phyloP scores from a whole-genome alignment of 1,140 invertebrate genomes.

The Mamestra configurata region DNA sequence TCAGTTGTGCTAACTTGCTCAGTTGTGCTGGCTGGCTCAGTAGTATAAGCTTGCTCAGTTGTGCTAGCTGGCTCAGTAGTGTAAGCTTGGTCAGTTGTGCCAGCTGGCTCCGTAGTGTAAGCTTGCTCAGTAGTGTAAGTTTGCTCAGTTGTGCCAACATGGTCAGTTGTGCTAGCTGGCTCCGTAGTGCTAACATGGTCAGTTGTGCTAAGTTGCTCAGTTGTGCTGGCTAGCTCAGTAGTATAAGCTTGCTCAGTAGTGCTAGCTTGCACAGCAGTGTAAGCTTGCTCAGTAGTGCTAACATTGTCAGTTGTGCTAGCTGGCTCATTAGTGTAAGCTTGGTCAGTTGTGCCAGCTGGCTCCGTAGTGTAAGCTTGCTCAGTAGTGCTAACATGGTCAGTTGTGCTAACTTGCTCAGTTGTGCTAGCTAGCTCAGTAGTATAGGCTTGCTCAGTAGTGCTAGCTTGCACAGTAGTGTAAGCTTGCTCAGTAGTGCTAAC shows the following conservation, averaged over 20 bases:
- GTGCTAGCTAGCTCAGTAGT: background rate
- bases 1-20: no score
- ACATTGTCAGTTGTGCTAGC: background rate
- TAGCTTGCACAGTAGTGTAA: no score
- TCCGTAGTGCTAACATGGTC: background rate
- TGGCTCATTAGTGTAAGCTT: background rate
- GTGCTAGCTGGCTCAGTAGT: no score
- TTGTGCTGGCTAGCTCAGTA: background rate
- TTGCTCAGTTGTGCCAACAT: background rate
- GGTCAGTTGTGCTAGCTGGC: no score
- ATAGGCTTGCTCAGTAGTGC: background rate
- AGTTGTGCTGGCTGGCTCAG: background rate
- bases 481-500: no score
- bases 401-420: background rate
- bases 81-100: no score
- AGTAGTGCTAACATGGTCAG: slow-evolving; percentile 29
- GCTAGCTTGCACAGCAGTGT: background rate
- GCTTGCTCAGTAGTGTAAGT: background rate
- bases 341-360: background rate
- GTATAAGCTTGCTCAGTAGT: background rate
- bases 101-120: no score
- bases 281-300: no score
- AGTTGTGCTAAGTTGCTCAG: background rate
- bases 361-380: slow-evolving; percentile 7
- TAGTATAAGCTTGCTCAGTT: no score